Conservation (phyloP, 1,140 invertebrate genomes). For the Apis dorsata region DNA sequence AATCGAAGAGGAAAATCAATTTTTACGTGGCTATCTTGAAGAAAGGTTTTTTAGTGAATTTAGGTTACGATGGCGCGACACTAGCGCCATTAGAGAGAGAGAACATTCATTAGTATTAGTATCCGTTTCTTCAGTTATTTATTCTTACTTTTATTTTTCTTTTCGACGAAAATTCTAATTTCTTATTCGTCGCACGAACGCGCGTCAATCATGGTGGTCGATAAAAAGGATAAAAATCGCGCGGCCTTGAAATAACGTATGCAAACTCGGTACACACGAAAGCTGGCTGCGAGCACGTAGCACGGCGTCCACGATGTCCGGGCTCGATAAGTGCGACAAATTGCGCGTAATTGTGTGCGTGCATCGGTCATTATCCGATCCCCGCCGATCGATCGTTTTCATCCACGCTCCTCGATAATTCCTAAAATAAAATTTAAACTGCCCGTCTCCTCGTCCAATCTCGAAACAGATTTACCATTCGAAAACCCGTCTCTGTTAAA, state of each 20-base stretch:
- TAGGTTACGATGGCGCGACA: too few species aligned
- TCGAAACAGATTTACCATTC: not conserved
- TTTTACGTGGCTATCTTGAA: too few species aligned
- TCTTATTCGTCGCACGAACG: not conserved
- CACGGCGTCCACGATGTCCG: conserved; percentile 41
- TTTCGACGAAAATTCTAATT: not conserved
- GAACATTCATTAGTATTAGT: too few species aligned
- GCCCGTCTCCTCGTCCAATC: not conserved
- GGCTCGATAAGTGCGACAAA: conserved; percentile 61
- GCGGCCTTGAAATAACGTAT: conserved; percentile 49
- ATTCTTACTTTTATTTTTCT: too few species aligned
- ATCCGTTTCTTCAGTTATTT: too few species aligned
- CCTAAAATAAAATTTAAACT: not conserved
- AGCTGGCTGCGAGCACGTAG: conserved; percentile 45
- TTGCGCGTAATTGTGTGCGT: conserved; percentile 60
- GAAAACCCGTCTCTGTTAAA: not conserved
- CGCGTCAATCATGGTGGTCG: conserved; percentile 4
- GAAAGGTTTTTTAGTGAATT: too few species aligned
- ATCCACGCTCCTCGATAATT: not conserved
- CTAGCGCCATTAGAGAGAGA: too few species aligned
- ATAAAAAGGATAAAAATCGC: conserved; percentile 25
- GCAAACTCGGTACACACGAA: conserved; percentile 43
- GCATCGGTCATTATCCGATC: conserved; percentile 48
- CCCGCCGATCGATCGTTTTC: not conserved
- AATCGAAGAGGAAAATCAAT: too few species aligned